Percentiles rank a stretch among this genome's conserved stretches.
Conservation (phyloP, 2,797 vertebrate species). For the Benthosema pterotum region DNA sequence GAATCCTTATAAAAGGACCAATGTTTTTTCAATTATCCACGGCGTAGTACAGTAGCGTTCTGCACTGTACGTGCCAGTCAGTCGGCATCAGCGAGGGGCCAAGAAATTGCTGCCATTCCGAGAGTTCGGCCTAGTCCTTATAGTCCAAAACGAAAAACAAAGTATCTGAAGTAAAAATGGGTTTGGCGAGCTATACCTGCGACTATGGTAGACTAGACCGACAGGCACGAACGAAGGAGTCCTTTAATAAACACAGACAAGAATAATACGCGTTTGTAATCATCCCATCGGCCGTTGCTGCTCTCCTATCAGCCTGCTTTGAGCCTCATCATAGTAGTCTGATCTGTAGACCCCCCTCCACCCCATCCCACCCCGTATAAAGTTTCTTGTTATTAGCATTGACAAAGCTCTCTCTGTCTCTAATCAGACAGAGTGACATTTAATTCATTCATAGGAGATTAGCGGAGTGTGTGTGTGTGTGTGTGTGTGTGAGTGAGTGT, state of each 20-base stretch:
- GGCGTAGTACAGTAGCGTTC: background rate
- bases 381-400: conserved; percentile 28
- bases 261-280: conserved; percentile 18
- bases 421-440: conserved; percentile 27
- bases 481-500: too few species aligned
- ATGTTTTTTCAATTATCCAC: background rate
- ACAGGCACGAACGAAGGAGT: background rate
- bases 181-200: background rate
- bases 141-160: background rate
- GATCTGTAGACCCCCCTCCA: conserved; percentile 31
- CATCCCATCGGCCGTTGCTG: conserved; percentile 2
- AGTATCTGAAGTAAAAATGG: background rate
- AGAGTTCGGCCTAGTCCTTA: background rate
- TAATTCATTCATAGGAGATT: conserved; percentile 30
- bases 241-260: background rate
- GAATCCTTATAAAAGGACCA: background rate
- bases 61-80: conserved; percentile 7
- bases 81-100: background rate
- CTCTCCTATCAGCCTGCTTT: conserved; percentile 15
- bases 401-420: conserved; percentile 42
- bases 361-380: too few species aligned
- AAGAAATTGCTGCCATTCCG: conserved; percentile 2
- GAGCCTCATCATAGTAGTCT: conserved; percentile 4
- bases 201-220: background rate
- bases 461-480: background rate